These are phyloP conservation scores for Coregonus clupeaformis DNA, from an alignment of 2,113 vertebrate genomes.

Conservation along the genomic window DNA sequence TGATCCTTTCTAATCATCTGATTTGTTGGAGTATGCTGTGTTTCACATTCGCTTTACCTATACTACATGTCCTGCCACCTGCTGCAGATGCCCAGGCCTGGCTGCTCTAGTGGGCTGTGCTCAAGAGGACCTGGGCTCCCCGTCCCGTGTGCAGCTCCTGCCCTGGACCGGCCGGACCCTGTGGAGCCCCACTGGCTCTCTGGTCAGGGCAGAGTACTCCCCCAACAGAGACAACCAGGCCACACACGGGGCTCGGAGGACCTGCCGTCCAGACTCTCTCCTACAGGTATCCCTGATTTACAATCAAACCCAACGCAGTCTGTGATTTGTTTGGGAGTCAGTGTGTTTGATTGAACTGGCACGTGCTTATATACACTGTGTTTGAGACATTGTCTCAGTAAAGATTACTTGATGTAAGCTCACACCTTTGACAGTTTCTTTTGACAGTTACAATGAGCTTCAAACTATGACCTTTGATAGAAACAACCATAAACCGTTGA, in stretches of 20 bases:
- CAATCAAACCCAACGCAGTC: background rate
- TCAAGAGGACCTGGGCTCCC: slow-evolving; percentile 57
- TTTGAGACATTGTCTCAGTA: slow-evolving; percentile 3
- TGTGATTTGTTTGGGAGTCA: background rate
- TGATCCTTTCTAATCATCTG: too few relatives aligned
- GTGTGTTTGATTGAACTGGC: background rate
- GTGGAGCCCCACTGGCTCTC: slow-evolving; percentile 26
- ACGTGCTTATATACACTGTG: background rate
- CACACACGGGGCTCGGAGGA: too few relatives aligned
- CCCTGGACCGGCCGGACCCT: slow-evolving; percentile 48
- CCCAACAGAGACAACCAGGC: slow-evolving; percentile 18
- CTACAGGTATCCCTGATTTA: slow-evolving; percentile 30
- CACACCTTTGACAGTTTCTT: background rate
- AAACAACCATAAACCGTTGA: slow-evolving; percentile 50
- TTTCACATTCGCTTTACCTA: too few relatives aligned
- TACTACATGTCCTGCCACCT: too few relatives aligned
- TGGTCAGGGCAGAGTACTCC: slow-evolving; percentile 5
- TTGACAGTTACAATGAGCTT: slow-evolving; percentile 56
- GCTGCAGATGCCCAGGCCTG: slow-evolving; percentile 59
- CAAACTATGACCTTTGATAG: slow-evolving; percentile 48
- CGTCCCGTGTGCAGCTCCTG: slow-evolving; percentile 67
- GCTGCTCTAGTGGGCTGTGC: slow-evolving; percentile 63
- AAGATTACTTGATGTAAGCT: background rate
- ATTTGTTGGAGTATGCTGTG: too few relatives aligned
- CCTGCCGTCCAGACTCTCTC: too few relatives aligned